Base-by-base conservation (phyloP, 2,113 vertebrate genomes). In the Lophotis ruficrista region DNA sequence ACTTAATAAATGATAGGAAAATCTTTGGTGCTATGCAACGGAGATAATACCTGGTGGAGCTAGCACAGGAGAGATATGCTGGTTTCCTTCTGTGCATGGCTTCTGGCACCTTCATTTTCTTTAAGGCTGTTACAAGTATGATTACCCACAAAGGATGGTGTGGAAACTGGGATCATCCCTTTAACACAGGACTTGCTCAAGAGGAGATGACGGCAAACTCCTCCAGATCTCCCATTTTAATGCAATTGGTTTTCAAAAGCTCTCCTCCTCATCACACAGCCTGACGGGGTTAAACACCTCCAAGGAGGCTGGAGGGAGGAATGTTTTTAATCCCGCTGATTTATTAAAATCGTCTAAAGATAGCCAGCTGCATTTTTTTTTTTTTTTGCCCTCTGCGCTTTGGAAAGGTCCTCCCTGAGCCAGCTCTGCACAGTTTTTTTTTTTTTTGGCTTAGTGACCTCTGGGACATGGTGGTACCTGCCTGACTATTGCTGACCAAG, bases 321-420 rank as follows among this genome's bases (percentile, higher is more conserved):
- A 96, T 95, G 97, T 97, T 97, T 93, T 92, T 93, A 95, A 94
- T 95, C 89, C 62, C 61, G 28, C 10, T 96, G 84, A 83, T 91
- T 97, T 98, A 98, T 97, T 98, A 97, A 97, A 98, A 91, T 88
- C 10, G 2, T 69, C 93, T 94, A 94, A 94, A 97, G 97, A 98
- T 96, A 97, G 95, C 97, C 96, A 98, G 86, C 91, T 93, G 69
- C 80, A n/a, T n/a, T n/a, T n/a, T n/a, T n/a, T n/a, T n/a, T n/a
- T n/a, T n/a, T n/a, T n/a, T n/a, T n/a, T n/a, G 78, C 90, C 78
- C 94, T 95, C 37, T 75, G 89, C 82, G 91, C 85, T 96, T 91
- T 48, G 35, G 62, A 79, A 54, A 73, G 53, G 54, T 69, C 94
- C 92, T 94, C 91, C 94, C 88, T 61, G 50, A 83, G 9, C n/a